Evolutionary conservation across 2,113 vertebrate species (phyloP).

Genomic region (Tragelaphus strepsiceros): DNA sequence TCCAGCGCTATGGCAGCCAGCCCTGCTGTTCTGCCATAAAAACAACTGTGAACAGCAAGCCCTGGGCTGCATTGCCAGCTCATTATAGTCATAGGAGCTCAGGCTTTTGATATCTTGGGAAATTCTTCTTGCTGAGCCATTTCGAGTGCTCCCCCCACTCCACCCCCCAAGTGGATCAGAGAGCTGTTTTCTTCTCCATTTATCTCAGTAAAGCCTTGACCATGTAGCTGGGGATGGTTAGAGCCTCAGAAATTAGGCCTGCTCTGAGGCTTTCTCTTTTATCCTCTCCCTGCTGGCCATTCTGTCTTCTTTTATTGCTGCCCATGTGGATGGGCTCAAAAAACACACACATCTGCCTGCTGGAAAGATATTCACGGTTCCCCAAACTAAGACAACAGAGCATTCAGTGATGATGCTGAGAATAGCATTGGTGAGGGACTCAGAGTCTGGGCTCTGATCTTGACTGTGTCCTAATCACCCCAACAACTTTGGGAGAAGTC

Average conservation of each 20-base stretch:
- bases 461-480: rapidly evolving
- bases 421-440: neutral
- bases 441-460: neutral
- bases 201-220: neutral
- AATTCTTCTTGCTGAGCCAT: slow-evolving; percentile 3
- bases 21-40: neutral
- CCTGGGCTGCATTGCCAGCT: neutral
- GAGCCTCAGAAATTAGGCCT: neutral
- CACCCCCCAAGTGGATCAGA: neutral
- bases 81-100: neutral
- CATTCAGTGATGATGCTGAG: neutral
- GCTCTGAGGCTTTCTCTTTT: neutral
- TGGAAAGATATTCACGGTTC: neutral
- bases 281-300: neutral
- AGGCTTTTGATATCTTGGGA: neutral
- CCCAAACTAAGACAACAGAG: neutral
- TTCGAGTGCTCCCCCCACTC: neutral
- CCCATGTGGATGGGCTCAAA: neutral
- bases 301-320: neutral
- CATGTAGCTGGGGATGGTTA: neutral
- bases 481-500: neutral
- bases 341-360: neutral
- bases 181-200: neutral
- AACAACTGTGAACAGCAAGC: slow-evolving; percentile 22
- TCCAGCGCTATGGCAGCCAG: neutral